Evolutionary conservation across 2,888 invertebrate genomes (phyloP).

Genomic region (Pterobdella sp.): DNA sequence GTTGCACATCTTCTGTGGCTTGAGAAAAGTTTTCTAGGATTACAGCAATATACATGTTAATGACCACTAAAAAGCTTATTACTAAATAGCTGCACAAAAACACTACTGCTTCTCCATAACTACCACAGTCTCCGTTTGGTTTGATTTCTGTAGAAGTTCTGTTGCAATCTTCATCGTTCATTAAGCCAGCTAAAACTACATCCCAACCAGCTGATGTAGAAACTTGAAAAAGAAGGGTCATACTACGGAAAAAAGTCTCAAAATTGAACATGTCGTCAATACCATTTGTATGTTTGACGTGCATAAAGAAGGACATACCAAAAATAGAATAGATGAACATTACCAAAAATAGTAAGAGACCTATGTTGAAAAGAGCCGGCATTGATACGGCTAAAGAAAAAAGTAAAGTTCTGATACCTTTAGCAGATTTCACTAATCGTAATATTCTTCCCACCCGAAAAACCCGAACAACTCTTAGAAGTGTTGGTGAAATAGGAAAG

Average conservation of each 20-base stretch:
- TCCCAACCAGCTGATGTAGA: constrained; percentile 70
- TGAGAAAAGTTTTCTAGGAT: constrained; percentile 97
- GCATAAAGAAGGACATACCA: constrained; percentile 99
- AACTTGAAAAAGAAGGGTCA: constrained; percentile 91
- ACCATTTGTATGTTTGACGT: constrained; percentile 87
- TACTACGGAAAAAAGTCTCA: constrained; percentile 94
- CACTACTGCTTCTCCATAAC: constrained; percentile 83
- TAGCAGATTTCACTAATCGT: constrained; percentile 93
- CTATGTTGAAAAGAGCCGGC: constrained; percentile 97
- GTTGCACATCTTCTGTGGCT: constrained; percentile 86
- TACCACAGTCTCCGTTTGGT: constrained; percentile 67
- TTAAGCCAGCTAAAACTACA: constrained; percentile 85
- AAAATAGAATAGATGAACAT: constrained; percentile 99
- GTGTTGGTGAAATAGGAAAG: constrained; percentile 74
- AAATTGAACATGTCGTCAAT: constrained; percentile 93
- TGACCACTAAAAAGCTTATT: constrained; percentile 94
- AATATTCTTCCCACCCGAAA: constrained; percentile 95
- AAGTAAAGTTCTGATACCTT: constrained; percentile 90
- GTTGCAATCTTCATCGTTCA: constrained; percentile 59
- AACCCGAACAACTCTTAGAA: constrained; percentile 92
- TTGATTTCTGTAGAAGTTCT: constrained; percentile 31
- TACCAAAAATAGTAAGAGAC: constrained; percentile 89
- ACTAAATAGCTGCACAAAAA: constrained; percentile 91
- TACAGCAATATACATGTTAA: constrained; percentile 99
- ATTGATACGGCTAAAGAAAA: constrained; percentile 97